These are phyloP conservation scores for Paramacrobiotus metropolitanus DNA, from an alignment of 1,140 invertebrate genomes.

Conservation along the genomic window DNA sequence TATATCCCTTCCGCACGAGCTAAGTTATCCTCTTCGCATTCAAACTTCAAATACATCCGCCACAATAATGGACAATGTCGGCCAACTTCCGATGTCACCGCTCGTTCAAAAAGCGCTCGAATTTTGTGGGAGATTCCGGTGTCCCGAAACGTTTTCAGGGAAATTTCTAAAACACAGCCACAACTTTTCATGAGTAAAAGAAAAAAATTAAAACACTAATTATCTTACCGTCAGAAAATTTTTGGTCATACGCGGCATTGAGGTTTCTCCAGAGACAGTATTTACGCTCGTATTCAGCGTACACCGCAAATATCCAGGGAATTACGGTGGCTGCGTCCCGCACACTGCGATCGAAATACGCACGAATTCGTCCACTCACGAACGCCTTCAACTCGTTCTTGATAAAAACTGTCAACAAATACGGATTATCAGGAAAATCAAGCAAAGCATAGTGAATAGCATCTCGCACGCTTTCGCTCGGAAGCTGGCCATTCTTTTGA, in stretches of 20 bases:
- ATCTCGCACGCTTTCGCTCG: conserved; percentile 13
- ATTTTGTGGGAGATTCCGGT: conserved; percentile 7
- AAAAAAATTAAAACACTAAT: conserved; percentile 5
- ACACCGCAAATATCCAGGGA: conserved; percentile 9
- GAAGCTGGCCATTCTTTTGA: conserved; percentile 12
- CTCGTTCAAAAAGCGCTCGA: conserved; percentile 12
- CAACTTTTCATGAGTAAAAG: not conserved
- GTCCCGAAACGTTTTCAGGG: not conserved
- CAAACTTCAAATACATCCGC: conserved; percentile 14
- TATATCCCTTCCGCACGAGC: conserved; percentile 20
- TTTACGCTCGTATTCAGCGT: conserved; percentile 6
- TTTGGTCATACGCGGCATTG: not conserved
- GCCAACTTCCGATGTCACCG: conserved; percentile 4
- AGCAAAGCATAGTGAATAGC: conserved; percentile 13
- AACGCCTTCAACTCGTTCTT: conserved; percentile 15
- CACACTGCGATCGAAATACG: conserved; percentile 13
- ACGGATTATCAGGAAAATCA: conserved; percentile 15
- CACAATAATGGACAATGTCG: conserved; percentile 11
- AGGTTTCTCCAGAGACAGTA: conserved; percentile 7
- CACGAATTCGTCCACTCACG: conserved; percentile 15
- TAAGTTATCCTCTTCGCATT: conserved; percentile 15
- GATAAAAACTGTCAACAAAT: conserved; percentile 15
- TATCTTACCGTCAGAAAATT: conserved; percentile 5
- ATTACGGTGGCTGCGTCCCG: not conserved
- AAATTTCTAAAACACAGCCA: not conserved